Base-by-base conservation (phyloP, 2,797 vertebrate species). In the Poecilia picta region DNA sequence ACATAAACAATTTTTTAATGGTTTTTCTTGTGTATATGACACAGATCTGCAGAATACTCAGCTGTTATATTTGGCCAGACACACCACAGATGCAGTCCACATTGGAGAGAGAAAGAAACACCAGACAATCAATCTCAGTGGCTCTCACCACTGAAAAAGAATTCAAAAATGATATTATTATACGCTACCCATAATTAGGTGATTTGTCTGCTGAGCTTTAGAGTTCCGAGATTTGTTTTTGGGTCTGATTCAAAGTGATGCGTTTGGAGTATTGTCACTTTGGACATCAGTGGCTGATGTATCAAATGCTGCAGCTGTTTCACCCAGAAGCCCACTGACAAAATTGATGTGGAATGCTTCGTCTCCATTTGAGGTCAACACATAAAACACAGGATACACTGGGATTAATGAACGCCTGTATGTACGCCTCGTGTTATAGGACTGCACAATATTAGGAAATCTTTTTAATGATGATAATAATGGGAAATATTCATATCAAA, bases 271-370 rank as follows among this genome's bases (percentile, higher is more conserved):
- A 83, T 85, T n/a, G 53, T 90, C 84, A 82, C 76, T 83, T 73
- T 87, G 83, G 81, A 87, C 66, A 72, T 72, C 64, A 73, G 45
- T 5, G 1, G 74, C 12, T 75, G 79, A 85, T 88, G 75, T 77
- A 88, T 90, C 82, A 83, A 76, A 33, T 1, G 1, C 43, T 76
- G 87, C 89, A 92, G 90, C 89, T 91, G 90, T 73, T 92, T 82
- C 68, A 77, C 76, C 72, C 74, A 83, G 49, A 72, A 31, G 25
- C 25, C 20, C n/a, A 25, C 46, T 90, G 87, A 88, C 85, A 82
- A 64, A 68, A 2, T 72, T n/a, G 39, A 46, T 45, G 80, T 81
- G 85, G 83, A 89, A 89, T 89, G 82, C 25, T 49, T 57, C 57
- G 39, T 51, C 70, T 77, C 73, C 74, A 59, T 82, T 81, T 85